Base-by-base conservation (phyloP, 1,140 invertebrate species). In the Drosophila persimilis region DNA sequence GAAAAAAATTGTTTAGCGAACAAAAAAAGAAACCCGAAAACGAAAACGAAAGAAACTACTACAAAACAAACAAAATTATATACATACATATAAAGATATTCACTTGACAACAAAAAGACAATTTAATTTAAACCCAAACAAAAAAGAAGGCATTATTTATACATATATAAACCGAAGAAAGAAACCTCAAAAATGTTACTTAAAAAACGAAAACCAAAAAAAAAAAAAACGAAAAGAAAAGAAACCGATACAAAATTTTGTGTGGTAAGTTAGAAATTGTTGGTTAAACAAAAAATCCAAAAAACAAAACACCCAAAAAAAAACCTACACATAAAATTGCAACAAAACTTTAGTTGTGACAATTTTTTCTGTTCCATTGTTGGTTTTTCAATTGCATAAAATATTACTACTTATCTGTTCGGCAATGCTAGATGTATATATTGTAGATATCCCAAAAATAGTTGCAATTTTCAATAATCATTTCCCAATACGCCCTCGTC, bases 241-340 rank as follows among this genome's bases (percentile, higher is more conserved):
- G 35, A 39, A 86, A 85, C 77, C 79, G 81, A 86, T 77, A 80
- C 76, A 17, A 66, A 78, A 90, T 90, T 90, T 90, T 90, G 90
- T 90, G 90, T 90, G 90, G 90, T 90, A 90, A 90, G 90, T 90
- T 90, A 85, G 72, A 78, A 88, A 86, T 80, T 90, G 81, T 89
- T 90, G 79, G 73, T 89, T 89, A 65, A 80, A 71, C 57, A 17
- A 60, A 88, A 78, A 64, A 55, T 24, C 31, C 24, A 67, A 80
- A 79, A 47, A 46, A 20, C 48, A 72, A 59, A 62, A 54, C 48
- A 51, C 61, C 17, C 17, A 1, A 17, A 64, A 17, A 64, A 57
- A 59, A 52, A 60, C 35, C 53, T 61, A 74, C 58, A 69, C 59
- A 69, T 41, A 71, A 39, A 67, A 59, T 44, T 48, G 62, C 64